Evolutionary conservation across 1,140 invertebrate genomes (phyloP), one percentile per base, ranked within the genome.

Genomic region (Pteromalus puparum): DNA sequence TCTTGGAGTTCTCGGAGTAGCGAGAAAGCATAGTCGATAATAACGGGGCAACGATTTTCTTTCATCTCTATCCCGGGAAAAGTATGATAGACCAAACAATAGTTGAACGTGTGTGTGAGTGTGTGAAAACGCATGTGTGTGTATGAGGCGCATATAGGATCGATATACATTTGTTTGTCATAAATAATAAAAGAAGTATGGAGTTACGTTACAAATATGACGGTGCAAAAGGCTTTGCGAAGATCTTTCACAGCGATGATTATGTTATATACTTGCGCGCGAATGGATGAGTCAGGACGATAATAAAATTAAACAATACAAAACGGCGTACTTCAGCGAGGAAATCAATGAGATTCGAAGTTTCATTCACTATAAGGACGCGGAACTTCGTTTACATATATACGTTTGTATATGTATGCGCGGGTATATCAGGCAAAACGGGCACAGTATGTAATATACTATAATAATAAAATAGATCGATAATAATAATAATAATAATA

Each of bases 1-100:
- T 92, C 89, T 91, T 91, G 89, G 89, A 92, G 88, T 91, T 91
- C 88, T 90, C 90, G 87, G 89, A 89, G 85, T 90, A 87, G 89
- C 89, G 89, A 91, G 89, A 92, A 91, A 91, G 88, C 87, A 87
- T 87, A 89, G 87, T 82, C 38, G 67, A 85, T 73, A 82, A 82
- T 85, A 85, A 85, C 74, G 65, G 80, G 83, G 68, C 80, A 85
- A 85, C 80, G 75, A 82, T 82, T 73, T 77, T 84, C 76, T 70
- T 80, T 73, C 24, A 85, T 85, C 26, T 82, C 80, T 75, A 78
- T 82, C 68, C 75, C 79, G 65, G 74, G 73, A 75, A 82, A 85
- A 85, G 26, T 74, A 85, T 68, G 75, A 82, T 12, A 73, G 72
- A 75, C 9, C 1, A 26, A 72, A 81, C 18, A 28, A 70, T 24